Evolutionary conservation across 1,140 invertebrate species (phyloP), one percentile per base, ranked within the genome.

Genomic region (Drosophila quadrilineata): DNA sequence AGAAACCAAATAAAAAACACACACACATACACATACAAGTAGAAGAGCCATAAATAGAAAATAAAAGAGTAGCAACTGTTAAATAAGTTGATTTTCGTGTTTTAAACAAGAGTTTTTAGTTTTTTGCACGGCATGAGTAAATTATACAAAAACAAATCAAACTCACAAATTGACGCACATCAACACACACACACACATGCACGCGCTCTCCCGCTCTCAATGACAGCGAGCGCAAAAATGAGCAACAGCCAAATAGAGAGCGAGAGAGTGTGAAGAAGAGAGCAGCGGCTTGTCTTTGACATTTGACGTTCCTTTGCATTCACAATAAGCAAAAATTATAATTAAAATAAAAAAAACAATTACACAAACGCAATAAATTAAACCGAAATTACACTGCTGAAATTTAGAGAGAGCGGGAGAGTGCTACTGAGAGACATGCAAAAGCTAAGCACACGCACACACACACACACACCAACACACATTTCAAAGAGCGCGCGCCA

Each of bases 231-330:
- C 28, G 45, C 35, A 43, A 59, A 38, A 60, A 56, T 21, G 17
- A 16, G 10, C 24, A 21, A n/a, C 41, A 5, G 10, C 31, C 43
- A 26, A 10, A 35, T 49, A n/a, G 50, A 49, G 62, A 52, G 58
- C n/a, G n/a, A n/a, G n/a, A n/a, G n/a, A n/a, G n/a, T n/a, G n/a
- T n/a, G n/a, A n/a, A n/a, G n/a, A n/a, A n/a, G n/a, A n/a, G n/a
- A n/a, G n/a, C n/a, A n/a, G n/a, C 66, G 48, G 57, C 64, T 60
- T 52, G 68, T 82, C 77, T n/a, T n/a, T 77, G 77, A 75, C 69
- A 84, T 84, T 82, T 84, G 77, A 77, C 77, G 76, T 84, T 77
- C 73, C 63, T 84, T 84, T 77, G 64, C 64, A 68, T 68, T 68
- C 64, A 68, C 64, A 68, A 68, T 68, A 62, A 62, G 72, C 63